These are phyloP conservation scores for Amblyjoppa fuscipennis DNA, from an alignment of 2,888 invertebrate species.

Conservation along the genomic window DNA sequence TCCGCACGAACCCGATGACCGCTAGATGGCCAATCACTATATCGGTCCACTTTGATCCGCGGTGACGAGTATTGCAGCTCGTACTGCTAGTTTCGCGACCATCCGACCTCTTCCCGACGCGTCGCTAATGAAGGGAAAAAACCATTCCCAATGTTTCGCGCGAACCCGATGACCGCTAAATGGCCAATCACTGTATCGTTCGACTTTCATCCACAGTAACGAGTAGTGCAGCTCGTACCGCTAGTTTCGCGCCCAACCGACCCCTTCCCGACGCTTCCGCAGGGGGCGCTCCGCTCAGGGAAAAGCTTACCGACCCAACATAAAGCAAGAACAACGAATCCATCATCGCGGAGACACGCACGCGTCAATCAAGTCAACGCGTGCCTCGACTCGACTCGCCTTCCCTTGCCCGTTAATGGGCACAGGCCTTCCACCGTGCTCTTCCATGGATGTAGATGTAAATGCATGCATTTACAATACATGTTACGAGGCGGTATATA, in stretches of 20 bases:
- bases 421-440: not conserved
- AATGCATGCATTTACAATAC: slow-evolving; percentile 31
- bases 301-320: slow-evolving; percentile 55
- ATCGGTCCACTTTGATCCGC: not conserved
- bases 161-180: too few relatives aligned
- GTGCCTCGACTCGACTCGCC: slow-evolving; percentile 45
- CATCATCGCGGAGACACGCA: slow-evolving; percentile 77
- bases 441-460: slow-evolving; percentile 22
- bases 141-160: too few relatives aligned
- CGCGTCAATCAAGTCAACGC: slow-evolving; percentile 74
- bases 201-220: not conserved
- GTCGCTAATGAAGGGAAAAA: too few relatives aligned
- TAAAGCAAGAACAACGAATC: slow-evolving; percentile 73
- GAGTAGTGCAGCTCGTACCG: slow-evolving; percentile 5
- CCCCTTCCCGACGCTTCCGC: slow-evolving; percentile 54
- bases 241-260: slow-evolving; percentile 40
- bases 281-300: slow-evolving; percentile 47
- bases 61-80: not conserved
- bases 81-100: slow-evolving; percentile 21
- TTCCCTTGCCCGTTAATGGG: slow-evolving; percentile 12
- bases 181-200: not conserved
- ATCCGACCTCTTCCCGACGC: slow-evolving; percentile 49
- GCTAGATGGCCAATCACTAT: not conserved
- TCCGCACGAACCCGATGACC: not conserved
- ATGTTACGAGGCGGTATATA: slow-evolving; percentile 18